These are phyloP conservation scores for Polia nebulosa DNA, from an alignment of 2,888 invertebrate genomes.

Conservation along the genomic window DNA sequence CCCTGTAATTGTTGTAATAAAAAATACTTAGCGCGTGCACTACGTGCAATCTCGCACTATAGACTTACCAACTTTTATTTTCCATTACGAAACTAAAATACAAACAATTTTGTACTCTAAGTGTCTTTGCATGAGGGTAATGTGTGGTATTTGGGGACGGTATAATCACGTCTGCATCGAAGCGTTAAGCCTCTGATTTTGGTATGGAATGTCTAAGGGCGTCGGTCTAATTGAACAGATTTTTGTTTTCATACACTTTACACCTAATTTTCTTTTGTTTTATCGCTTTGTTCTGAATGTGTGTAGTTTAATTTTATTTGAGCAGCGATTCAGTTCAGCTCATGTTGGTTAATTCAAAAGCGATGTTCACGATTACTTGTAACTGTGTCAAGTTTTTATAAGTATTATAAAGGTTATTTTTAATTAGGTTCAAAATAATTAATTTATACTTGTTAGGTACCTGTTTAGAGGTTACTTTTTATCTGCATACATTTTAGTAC, in stretches of 20 bases:
- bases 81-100: neutral
- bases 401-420: conserved; percentile 14
- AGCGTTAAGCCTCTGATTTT: conserved; percentile 77
- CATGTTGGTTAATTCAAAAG: conserved; percentile 2
- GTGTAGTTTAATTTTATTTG: conserved; percentile 12
- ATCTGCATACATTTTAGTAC: neutral
- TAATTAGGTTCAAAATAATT: conserved; percentile 27
- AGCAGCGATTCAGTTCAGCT: neutral
- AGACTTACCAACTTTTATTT: conserved; percentile 41
- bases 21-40: conserved; percentile 75
- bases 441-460: neutral
- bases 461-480: conserved; percentile 28
- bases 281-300: conserved; percentile 32
- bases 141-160: conserved; percentile 1
- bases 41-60: conserved; percentile 71
- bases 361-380: neutral
- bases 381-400: conserved; percentile 23
- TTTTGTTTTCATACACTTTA: conserved; percentile 76
- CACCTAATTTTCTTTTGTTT: conserved; percentile 73
- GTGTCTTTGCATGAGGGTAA: neutral
- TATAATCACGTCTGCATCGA: conserved; percentile 60
- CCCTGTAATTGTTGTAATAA: conserved; percentile 80
- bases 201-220: conserved; percentile 76
- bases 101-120: conserved; percentile 55
- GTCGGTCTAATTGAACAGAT: conserved; percentile 80